phyloP scores from a whole-genome alignment of 2,113 vertebrate species.

The Irena cyanogastra region DNA sequence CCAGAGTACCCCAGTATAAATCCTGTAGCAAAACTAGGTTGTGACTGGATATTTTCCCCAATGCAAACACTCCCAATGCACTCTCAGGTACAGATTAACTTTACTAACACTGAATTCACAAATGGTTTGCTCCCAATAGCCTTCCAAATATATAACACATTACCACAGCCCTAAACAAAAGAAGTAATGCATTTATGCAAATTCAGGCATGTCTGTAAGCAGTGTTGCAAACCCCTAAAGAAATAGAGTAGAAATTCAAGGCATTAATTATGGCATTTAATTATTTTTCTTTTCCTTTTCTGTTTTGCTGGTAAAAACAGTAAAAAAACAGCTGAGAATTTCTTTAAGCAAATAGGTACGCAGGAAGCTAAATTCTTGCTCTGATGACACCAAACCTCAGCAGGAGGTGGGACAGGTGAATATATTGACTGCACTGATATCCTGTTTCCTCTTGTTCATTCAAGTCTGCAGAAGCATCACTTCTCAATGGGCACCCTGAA shows the following conservation, averaged over 20 bases:
- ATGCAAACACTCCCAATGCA: background rate
- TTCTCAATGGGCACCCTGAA: background rate
- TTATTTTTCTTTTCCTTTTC: background rate
- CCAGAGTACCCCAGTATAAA: background rate
- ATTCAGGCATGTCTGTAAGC: background rate
- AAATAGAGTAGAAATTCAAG: background rate
- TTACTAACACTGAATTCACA: background rate
- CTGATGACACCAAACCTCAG: background rate
- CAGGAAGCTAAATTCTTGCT: background rate
- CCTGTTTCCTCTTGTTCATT: background rate
- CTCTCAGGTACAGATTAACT: background rate
- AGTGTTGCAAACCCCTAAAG: background rate
- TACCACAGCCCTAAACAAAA: background rate
- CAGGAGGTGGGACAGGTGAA: background rate
- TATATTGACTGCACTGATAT: background rate
- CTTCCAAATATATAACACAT: background rate
- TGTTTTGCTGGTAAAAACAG: background rate
- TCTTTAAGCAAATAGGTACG: background rate
- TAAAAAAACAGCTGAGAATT: background rate
- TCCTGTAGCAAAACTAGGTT: background rate
- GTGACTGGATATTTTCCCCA: background rate
- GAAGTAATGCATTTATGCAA: background rate
- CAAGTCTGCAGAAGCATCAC: background rate
- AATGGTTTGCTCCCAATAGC: rapidly evolving
- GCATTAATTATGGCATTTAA: background rate